Evolutionary conservation across 1,140 invertebrate species (phyloP), one percentile per base, ranked within the genome.

Genomic region (Leptopilina clavipes): DNA sequence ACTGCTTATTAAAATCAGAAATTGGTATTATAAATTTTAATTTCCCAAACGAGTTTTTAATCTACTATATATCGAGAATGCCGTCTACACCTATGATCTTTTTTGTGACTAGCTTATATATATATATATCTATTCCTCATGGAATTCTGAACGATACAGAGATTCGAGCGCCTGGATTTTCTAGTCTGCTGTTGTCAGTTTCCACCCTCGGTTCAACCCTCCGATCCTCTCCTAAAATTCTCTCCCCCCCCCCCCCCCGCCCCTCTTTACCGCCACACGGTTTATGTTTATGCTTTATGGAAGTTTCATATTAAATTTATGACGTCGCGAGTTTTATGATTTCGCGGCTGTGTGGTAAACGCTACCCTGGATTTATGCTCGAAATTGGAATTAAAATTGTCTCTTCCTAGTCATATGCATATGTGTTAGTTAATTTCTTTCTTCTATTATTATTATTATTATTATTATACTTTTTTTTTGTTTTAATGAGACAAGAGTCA

Each of bases 221-320:
- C 37, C 8, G n/a, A n/a, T 1, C n/a, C 1, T 17, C 48, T 52
- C 48, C n/a, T n/a, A n/a, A n/a, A n/a, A n/a, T n/a, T n/a, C n/a
- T n/a, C n/a, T n/a, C n/a, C n/a, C 59, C 59, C n/a, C 22, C 31
- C 22, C 25, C 22, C 14, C 59, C 14, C 19, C 56, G 1, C 8
- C 17, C 74, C 73, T 44, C 9, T 45, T 43, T 48, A 31, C 65
- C 48, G 22, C 48, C 44, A 52, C 70, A 43, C 75, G 74, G 79
- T 82, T 86, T 85, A 85, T 81, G 81, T 83, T 85, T 87, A 86
- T 80, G 77, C 76, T 85, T 83, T 84, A 85, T 86, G 81, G 82
- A 86, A 87, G 80, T 86, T 87, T 84, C 81, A 78, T 85, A 87
- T 85, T 86, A 87, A 87, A 87, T 87, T 87, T 87, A 87, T 76